Evolutionary conservation across 2,797 vertebrate species (phyloP).

Genomic region (Anniella stebbinsi): DNA sequence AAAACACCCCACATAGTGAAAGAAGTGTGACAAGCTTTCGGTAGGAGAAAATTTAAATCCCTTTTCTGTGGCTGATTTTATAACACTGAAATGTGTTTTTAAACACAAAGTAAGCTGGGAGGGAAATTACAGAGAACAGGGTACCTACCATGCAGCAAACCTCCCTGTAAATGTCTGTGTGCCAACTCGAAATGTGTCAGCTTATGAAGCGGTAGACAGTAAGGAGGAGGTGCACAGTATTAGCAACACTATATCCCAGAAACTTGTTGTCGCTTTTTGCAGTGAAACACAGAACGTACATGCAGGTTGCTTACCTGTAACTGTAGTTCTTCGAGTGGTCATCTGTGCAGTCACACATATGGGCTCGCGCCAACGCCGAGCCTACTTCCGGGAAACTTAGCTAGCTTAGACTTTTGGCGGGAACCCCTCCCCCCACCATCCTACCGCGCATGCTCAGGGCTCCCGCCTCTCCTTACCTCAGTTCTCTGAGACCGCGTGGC

Average conservation of each 20-base stretch:
- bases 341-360: too few relatives aligned
- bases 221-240: neutral
- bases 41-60: neutral
- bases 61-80: too few relatives aligned
- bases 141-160: neutral
- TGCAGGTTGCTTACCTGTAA: too few relatives aligned
- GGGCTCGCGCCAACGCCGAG: too few relatives aligned
- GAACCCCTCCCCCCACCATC: too few relatives aligned
- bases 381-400: too few relatives aligned
- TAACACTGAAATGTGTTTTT: neutral
- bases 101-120: neutral
- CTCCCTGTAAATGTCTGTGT: neutral
- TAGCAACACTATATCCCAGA: neutral
- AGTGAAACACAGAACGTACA: neutral
- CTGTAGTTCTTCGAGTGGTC: too few relatives aligned
- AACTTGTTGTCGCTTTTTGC: neutral
- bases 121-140: neutral
- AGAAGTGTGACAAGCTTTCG: neutral
- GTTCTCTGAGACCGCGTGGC: too few relatives aligned
- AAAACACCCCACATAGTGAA: neutral
- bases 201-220: neutral
- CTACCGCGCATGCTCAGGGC: too few relatives aligned
- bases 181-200: neutral
- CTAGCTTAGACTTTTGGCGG: too few relatives aligned
- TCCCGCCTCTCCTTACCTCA: too few relatives aligned